A percentile compares a stretch with the other conserved stretches of the same genome.
phyloP scores from a whole-genome alignment of 1,140 invertebrate species.

The Drosophila micromelanica region DNA sequence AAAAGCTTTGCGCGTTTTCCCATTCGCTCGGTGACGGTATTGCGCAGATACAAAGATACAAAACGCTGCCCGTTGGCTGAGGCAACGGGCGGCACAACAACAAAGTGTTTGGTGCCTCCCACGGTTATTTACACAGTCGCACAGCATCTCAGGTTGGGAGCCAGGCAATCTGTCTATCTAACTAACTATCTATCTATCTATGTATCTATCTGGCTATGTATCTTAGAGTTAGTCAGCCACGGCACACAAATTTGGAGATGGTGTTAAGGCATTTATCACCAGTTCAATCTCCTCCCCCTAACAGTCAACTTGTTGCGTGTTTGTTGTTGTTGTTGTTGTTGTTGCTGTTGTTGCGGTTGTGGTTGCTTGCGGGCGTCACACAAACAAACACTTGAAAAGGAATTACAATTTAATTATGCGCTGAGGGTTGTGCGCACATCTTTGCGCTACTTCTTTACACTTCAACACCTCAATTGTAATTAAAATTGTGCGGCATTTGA shows the following conservation, averaged over 20 bases:
- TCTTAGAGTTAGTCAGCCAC: conserved; percentile 26
- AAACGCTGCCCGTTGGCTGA: conserved; percentile 32
- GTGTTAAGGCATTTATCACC: conserved; percentile 53
- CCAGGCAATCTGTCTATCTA: background rate
- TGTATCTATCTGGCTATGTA: background rate
- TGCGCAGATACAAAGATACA: conserved; percentile 75
- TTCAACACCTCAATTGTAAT: conserved; percentile 63
- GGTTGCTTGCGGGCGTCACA: conserved; percentile 37
- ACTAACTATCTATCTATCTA: conserved; percentile 17
- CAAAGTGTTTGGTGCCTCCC: conserved; percentile 74
- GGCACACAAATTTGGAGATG: conserved; percentile 42
- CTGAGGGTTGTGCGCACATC: conserved; percentile 49
- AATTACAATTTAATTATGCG: conserved; percentile 81
- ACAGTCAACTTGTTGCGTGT: conserved; percentile 65
- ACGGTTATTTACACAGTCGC: background rate
- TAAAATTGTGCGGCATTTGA: conserved; percentile 70
- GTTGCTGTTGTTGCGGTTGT: conserved; percentile 20
- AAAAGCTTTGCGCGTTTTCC: conserved; percentile 62
- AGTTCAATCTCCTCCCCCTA: conserved; percentile 32
- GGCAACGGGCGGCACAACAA: conserved; percentile 14
- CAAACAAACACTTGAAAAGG: conserved; percentile 68
- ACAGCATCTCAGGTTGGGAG: conserved; percentile 22
- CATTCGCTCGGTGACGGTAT: conserved; percentile 61
- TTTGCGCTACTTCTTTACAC: conserved; percentile 69
- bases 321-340: conserved; percentile 36